These are phyloP conservation scores for Eristalis arbustorum DNA, from an alignment of 2,888 invertebrate genomes.

Conservation along the genomic window DNA sequence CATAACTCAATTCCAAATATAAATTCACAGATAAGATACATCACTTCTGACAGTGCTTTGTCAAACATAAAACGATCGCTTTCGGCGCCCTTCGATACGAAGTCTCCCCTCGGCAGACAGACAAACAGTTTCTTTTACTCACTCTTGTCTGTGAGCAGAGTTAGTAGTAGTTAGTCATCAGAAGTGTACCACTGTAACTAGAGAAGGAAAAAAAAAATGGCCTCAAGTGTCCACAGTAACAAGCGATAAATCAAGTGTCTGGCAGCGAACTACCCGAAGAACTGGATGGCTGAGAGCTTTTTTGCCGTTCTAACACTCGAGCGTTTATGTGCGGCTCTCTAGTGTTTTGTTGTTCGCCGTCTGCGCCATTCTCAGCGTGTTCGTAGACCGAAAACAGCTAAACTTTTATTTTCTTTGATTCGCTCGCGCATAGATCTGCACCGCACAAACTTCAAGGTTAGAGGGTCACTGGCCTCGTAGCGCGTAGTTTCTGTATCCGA, in stretches of 20 bases:
- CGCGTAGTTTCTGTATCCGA: conserved; percentile 34
- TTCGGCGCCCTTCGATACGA: conserved; percentile 6
- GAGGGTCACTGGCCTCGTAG: conserved; percentile 77
- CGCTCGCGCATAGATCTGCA: conserved; percentile 71
- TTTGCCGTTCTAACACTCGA: conserved; percentile 10
- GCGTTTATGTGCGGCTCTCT: not conserved
- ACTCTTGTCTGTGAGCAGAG: not conserved
- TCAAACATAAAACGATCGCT: conserved; percentile 1
- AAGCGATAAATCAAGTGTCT: conserved; percentile 49
- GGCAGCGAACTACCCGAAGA: conserved; percentile 23
- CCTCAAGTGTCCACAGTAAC: conserved; percentile 32
- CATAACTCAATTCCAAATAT: conserved; percentile 32
- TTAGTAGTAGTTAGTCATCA: conserved; percentile 26
- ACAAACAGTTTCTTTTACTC: not conserved
- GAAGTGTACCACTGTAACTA: too few species aligned
- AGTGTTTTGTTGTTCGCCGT: conserved; percentile 32
- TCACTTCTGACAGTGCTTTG: not conserved
- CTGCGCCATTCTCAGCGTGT: conserved; percentile 18
- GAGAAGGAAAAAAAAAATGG: not conserved
- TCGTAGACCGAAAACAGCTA: conserved; percentile 32
- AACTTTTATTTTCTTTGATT: conserved; percentile 66
- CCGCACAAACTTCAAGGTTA: conserved; percentile 77
- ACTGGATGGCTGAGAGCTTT: conserved; percentile 30
- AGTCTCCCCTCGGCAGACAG: conserved; percentile 1
- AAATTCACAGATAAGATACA: conserved; percentile 20